phyloP scores from a whole-genome alignment of 2,797 vertebrate species.

The Spinus pinus region DNA sequence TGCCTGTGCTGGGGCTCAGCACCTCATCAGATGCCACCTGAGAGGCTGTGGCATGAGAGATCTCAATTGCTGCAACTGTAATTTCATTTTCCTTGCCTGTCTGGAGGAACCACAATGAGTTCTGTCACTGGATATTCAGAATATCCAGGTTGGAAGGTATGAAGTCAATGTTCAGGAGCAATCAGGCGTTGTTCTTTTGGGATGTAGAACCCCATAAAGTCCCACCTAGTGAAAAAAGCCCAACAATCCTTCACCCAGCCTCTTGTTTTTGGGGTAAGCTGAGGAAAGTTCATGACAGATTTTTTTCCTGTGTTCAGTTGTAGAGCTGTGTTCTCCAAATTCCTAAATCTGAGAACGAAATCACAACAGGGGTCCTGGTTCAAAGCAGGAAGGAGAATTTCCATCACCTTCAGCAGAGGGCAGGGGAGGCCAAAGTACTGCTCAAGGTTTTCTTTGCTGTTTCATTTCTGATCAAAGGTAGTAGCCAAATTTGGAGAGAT shows the following conservation, averaged over 20 bases:
- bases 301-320: neutral
- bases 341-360: neutral
- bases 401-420: neutral
- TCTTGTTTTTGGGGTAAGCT: neutral
- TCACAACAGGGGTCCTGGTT: neutral
- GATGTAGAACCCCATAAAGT: neutral
- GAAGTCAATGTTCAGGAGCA: neutral
- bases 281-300: neutral
- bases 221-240: neutral
- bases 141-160: neutral
- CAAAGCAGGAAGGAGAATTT: neutral
- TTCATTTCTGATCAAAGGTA: neutral
- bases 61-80: neutral
- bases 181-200: neutral
- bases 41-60: neutral
- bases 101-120: neutral
- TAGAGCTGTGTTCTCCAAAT: neutral
- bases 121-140: fast-evolving
- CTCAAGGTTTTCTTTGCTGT: neutral
- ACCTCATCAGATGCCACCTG: neutral
- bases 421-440: neutral
- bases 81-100: neutral
- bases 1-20: neutral
- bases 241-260: neutral
- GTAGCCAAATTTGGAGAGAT: neutral